Evolutionary conservation across 1,140 invertebrate species (phyloP), one percentile per base, ranked within the genome.

Genomic region (Drosophila athabasca): DNA sequence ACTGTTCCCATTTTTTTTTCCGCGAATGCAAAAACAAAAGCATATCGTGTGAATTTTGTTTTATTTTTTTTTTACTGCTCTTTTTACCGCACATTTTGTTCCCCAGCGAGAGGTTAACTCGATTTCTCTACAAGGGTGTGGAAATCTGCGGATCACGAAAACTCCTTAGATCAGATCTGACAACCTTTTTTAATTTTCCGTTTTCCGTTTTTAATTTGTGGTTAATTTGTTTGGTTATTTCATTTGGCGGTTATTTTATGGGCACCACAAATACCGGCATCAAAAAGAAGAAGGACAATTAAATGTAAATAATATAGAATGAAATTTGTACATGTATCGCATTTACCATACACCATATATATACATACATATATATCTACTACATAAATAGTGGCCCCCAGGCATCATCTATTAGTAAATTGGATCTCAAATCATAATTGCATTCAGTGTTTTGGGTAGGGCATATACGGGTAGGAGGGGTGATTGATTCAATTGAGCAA

Each of bases 401-500:
- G 29, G 22, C n/a, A 31, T 31, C 29, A 13, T 7, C 3, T 11
- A 49, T 7, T 31, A 61, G 57, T 62, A 54, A 66, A 54, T 66
- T 15, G 17, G 15, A 62, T 15, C 15, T 50, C 8, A 22, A 62
- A 48, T 62, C 43, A 45, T 31, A 45, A 45, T 45, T 41, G 51
- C 29, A 22, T 53, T 62, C 45, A 62, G 31, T 39, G 8, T 62
- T 62, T 54, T 39, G 39, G 41, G 43, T 46, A 66, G 43, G 22
- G n/a, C 39, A 11, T 19, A 1, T 19, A 19, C 17, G 49, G 41
- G 43, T 19, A 19, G 15, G n/a, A 13, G 39, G 26, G 6, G 6
- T 29, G 29, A 13, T 0, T 15, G 15, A 52, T 41, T 44, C 11
- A 43, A 6, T 31, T n/a, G 29, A 51, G 24, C 29, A 29, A 52